phyloP scores from a whole-genome alignment of 1,140 invertebrate species.

The Zeugodacus cucurbitae region DNA sequence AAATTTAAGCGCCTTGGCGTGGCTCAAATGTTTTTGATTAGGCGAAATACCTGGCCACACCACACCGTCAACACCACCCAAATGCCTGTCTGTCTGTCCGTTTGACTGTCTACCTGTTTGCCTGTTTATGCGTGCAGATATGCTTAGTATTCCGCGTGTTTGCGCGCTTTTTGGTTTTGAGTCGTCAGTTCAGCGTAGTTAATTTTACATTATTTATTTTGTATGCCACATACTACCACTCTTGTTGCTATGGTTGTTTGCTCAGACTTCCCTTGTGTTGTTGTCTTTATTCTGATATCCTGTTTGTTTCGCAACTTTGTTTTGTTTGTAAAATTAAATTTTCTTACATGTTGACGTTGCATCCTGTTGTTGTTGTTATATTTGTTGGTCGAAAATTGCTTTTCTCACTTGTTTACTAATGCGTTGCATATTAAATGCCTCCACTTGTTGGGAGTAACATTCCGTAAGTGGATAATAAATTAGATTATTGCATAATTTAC shows the following conservation, averaged over 20 bases:
- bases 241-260: not conserved
- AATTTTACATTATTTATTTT: not conserved
- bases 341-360: not conserved
- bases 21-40: constrained; percentile 11
- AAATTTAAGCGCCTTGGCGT: constrained; percentile 28
- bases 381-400: not conserved
- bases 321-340: constrained; percentile 11
- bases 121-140: not conserved
- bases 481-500: constrained; percentile 11
- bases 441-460: too few relatives aligned
- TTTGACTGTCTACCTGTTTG: not conserved
- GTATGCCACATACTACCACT: not conserved
- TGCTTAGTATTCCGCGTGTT: not conserved
- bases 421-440: constrained; percentile 10
- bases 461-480: not conserved
- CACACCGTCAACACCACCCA: not conserved
- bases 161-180: not conserved
- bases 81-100: not conserved
- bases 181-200: not conserved
- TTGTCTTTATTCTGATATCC: not conserved
- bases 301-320: not conserved
- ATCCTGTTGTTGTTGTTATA: not conserved
- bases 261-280: not conserved
- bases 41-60: not conserved
- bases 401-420: not conserved